Conservation (phyloP, 1,140 invertebrate species). For the Caenorhabditis latens region DNA sequence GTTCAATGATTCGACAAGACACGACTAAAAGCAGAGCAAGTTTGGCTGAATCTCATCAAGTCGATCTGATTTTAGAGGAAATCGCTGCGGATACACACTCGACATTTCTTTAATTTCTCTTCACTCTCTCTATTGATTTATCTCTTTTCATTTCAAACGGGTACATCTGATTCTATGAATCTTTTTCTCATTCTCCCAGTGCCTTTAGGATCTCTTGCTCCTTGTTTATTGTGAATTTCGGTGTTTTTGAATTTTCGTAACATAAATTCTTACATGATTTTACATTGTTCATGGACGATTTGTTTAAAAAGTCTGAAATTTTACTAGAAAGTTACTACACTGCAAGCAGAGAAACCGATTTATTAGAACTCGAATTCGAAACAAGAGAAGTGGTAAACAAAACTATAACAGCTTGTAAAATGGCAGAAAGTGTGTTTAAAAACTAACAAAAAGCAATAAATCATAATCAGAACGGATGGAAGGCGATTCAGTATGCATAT, state of each 20-base stretch:
- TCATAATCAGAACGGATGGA: too few relatives aligned
- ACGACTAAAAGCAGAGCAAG: conserved; percentile 15
- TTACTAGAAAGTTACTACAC: too few relatives aligned
- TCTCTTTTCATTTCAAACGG: conserved; percentile 13
- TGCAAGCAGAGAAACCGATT: too few relatives aligned
- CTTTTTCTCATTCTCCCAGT: background rate
- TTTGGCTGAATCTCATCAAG: conserved; percentile 48
- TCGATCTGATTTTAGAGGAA: conserved; percentile 62
- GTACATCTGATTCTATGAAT: conserved; percentile 16
- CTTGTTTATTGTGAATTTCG: background rate
- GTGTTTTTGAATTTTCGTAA: too few relatives aligned
- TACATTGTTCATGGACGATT: too few relatives aligned
- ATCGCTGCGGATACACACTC: conserved; percentile 55
- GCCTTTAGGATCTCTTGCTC: conserved; percentile 57
- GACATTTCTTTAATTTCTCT: conserved; percentile 56
- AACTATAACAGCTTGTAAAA: too few relatives aligned
- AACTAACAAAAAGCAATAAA: too few relatives aligned
- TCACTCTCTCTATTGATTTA: background rate
- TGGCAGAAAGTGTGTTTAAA: too few relatives aligned
- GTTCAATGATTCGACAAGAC: conserved; percentile 37
- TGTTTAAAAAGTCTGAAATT: too few relatives aligned
- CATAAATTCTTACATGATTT: too few relatives aligned
- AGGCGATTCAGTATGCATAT: background rate
- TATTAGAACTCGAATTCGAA: too few relatives aligned
- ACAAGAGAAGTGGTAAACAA: too few relatives aligned